A percentile compares a stretch with the other conserved stretches of the same genome.
Evolutionary conservation across 2,888 invertebrate genomes (phyloP).

Genomic region (Chirona hameri): DNA sequence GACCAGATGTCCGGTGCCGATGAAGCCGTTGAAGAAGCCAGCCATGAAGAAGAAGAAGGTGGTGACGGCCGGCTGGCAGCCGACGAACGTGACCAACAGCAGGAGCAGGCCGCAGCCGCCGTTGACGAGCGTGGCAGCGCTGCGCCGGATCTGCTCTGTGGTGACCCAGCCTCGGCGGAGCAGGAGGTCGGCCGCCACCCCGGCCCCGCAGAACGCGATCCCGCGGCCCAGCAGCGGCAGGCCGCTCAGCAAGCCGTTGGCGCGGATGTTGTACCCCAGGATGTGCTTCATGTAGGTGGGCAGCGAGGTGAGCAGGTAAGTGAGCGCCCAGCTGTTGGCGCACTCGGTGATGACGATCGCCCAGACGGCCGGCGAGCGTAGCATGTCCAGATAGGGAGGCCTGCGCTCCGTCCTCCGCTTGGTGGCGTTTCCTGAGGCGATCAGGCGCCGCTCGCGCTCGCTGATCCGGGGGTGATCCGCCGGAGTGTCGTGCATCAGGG

Average conservation of each 20-base stretch:
- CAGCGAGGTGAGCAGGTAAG: conserved; percentile 41
- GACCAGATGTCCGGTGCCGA: conserved; percentile 34
- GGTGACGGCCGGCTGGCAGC: conserved; percentile 38
- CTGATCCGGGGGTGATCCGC: conserved; percentile 41
- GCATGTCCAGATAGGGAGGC: conserved; percentile 5
- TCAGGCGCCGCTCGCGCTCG: not conserved
- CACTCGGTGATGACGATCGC: conserved; percentile 28
- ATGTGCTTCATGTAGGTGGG: conserved; percentile 41
- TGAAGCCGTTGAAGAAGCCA: conserved; percentile 33
- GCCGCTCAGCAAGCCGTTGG: conserved; percentile 36
- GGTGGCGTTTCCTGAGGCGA: conserved; percentile 2
- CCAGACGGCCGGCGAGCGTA: conserved; percentile 32
- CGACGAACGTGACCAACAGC: conserved; percentile 37
- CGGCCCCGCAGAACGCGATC: conserved; percentile 34
- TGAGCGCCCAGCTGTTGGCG: conserved; percentile 40
- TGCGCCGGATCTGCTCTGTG: not conserved
- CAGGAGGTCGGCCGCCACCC: conserved; percentile 25
- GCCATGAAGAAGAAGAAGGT: conserved; percentile 39
- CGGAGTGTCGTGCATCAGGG: conserved; percentile 37
- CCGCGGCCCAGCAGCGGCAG: conserved; percentile 40
- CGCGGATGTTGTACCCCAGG: conserved; percentile 40
- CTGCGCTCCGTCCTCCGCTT: not conserved
- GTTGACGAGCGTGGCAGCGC: not conserved
- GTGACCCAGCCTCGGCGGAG: not conserved
- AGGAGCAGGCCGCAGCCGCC: conserved; percentile 31